A percentile compares a stretch with the other conserved stretches of the same genome.
These are phyloP conservation scores for Chrysomallon squamiferum DNA, from an alignment of 1,140 invertebrate species.

Conservation along the genomic window DNA sequence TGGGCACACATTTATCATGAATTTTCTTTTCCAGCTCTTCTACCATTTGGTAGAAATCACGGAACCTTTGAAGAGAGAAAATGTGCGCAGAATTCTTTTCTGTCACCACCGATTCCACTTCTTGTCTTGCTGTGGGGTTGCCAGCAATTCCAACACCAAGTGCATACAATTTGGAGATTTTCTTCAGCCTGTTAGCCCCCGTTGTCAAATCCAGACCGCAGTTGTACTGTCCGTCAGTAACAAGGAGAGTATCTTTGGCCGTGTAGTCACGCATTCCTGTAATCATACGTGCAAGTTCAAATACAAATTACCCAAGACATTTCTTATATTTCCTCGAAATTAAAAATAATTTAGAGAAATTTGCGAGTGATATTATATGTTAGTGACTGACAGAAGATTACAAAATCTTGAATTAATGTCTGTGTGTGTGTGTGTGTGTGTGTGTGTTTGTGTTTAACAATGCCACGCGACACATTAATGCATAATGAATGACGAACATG, in stretches of 20 bases:
- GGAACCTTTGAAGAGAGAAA: constrained; percentile 10
- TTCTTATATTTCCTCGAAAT: too few species aligned
- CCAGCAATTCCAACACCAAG: constrained; percentile 16
- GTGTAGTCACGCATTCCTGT: constrained; percentile 11
- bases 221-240: constrained; percentile 19
- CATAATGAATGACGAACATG: neutral
- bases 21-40: constrained; percentile 4
- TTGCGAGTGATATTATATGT: too few species aligned
- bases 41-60: constrained; percentile 17
- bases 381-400: too few species aligned
- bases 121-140: constrained; percentile 3
- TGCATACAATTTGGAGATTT: constrained; percentile 4
- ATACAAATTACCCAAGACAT: too few species aligned
- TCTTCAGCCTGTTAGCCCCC: neutral
- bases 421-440: too few species aligned
- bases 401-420: too few species aligned
- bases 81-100: constrained; percentile 12
- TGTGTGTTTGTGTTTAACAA: neutral
- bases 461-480: neutral
- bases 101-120: constrained; percentile 16
- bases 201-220: constrained; percentile 10
- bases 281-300: too few species aligned
- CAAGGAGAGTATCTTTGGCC: constrained; percentile 13
- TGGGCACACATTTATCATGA: constrained; percentile 1
- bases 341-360: too few species aligned